Evolutionary conservation across 2,888 invertebrate genomes (phyloP).

Genomic region (Tryphoninae sp.): DNA sequence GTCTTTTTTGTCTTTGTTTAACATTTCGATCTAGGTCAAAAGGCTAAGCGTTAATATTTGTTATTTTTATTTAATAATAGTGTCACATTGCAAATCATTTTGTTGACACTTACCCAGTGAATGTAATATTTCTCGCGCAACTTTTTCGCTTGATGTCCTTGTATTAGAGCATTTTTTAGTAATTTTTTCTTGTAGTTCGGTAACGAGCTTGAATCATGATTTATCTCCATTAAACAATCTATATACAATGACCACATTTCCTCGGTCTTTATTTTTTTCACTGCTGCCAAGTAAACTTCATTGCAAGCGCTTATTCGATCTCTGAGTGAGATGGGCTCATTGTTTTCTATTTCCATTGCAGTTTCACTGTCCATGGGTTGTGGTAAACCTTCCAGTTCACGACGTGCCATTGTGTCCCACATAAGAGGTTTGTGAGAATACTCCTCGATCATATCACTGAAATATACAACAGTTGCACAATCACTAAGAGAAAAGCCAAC

Average conservation of each 20-base stretch:
- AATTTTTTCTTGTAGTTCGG: slow-evolving; percentile 82
- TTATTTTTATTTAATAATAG: background rate
- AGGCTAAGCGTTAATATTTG: background rate
- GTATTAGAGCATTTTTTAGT: slow-evolving; percentile 82
- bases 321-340: slow-evolving; percentile 76
- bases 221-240: slow-evolving; percentile 83
- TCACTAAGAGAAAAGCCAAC: too few species aligned
- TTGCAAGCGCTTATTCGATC: slow-evolving; percentile 82
- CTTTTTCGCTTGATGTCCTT: slow-evolving; percentile 81
- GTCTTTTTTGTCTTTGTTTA: slow-evolving; percentile 70
- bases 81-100: background rate
- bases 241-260: slow-evolving; percentile 84
- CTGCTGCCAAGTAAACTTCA: slow-evolving; percentile 82
- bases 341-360: slow-evolving; percentile 70
- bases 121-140: slow-evolving; percentile 83
- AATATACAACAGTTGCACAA: slow-evolving; percentile 37
- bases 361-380: slow-evolving; percentile 69
- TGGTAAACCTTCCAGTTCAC: slow-evolving; percentile 83
- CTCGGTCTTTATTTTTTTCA: slow-evolving; percentile 81
- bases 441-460: slow-evolving; percentile 82
- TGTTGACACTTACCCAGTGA: slow-evolving; percentile 79
- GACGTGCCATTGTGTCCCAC: slow-evolving; percentile 85
- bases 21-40: slow-evolving; percentile 73
- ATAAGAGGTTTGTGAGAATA: slow-evolving; percentile 83
- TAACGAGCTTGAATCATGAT: slow-evolving; percentile 81